These are phyloP conservation scores for Drosophila ambigua DNA, from an alignment of 1,140 invertebrate genomes.

Conservation along the genomic window DNA sequence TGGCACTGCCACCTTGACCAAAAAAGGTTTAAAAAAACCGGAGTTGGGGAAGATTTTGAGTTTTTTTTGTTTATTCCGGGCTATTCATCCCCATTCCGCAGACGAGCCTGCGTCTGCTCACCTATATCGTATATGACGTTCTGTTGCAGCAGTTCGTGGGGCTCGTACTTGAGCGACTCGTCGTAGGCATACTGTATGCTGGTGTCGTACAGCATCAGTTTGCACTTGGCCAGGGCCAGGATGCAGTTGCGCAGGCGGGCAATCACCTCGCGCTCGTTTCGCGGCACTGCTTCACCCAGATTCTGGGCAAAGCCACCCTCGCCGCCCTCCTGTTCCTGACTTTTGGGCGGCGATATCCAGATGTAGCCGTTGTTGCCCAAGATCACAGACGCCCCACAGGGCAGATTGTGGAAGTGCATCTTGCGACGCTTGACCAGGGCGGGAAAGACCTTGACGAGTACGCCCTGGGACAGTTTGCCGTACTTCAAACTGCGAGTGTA, in stretches of 20 bases:
- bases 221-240: constrained; percentile 91
- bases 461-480: constrained; percentile 96
- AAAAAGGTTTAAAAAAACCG: neutral
- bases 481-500: constrained; percentile 99
- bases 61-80: constrained; percentile 19
- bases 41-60: neutral
- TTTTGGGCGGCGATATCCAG: constrained; percentile 93
- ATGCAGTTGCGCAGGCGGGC: constrained; percentile 95
- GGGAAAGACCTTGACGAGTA: constrained; percentile 95
- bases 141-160: constrained; percentile 91
- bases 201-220: constrained; percentile 96
- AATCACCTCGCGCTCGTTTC: constrained; percentile 91
- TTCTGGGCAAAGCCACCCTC: constrained; percentile 93
- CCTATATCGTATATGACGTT: constrained; percentile 93
- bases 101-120: constrained; percentile 87
- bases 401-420: constrained; percentile 97
- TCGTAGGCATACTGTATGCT: constrained; percentile 96
- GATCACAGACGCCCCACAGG: constrained; percentile 95
- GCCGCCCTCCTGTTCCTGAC: constrained; percentile 87
- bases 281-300: constrained; percentile 89
- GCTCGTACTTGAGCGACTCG: constrained; percentile 92
- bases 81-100: constrained; percentile 81
- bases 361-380: constrained; percentile 98
- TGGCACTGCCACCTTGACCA: constrained; percentile 5
- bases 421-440: constrained; percentile 97